Percentiles rank a stretch among this genome's conserved stretches.
Conservation (phyloP, 2,797 vertebrate genomes). For the Sebastes oblongus region DNA sequence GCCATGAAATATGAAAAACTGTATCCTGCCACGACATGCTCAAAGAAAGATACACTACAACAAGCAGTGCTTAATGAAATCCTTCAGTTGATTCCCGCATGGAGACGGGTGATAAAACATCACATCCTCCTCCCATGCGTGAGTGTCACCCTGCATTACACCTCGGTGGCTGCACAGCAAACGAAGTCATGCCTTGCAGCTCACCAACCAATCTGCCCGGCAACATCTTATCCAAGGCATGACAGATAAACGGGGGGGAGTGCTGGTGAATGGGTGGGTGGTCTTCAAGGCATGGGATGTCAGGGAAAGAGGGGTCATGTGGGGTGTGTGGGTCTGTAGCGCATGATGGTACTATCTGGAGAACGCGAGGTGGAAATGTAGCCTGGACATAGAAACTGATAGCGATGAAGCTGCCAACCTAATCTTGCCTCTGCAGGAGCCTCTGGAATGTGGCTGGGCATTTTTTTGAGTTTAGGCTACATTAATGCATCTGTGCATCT, state of each 20-base stretch:
- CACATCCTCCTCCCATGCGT: slow-evolving; percentile 32
- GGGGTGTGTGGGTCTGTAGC: background rate
- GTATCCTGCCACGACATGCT: background rate
- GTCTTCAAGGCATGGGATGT: slow-evolving; percentile 30
- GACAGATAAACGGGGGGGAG: slow-evolving; percentile 34
- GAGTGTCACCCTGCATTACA: slow-evolving; percentile 55
- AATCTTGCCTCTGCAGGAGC: background rate
- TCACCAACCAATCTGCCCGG: slow-evolving; percentile 63
- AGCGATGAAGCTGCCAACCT: background rate
- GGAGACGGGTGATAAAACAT: slow-evolving; percentile 32
- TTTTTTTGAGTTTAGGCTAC: background rate
- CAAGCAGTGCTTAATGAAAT: slow-evolving; percentile 20
- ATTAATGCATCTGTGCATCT: background rate
- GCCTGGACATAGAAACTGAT: background rate
- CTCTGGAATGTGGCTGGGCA: background rate
- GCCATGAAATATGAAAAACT: slow-evolving; percentile 9
- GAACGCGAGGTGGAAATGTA: background rate
- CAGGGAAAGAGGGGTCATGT: background rate
- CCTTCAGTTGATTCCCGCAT: background rate
- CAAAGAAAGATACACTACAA: background rate
- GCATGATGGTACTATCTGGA: background rate
- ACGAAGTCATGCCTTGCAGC: slow-evolving; percentile 42
- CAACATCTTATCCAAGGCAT: slow-evolving; percentile 63
- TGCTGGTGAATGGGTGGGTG: slow-evolving; percentile 12
- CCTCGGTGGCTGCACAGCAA: slow-evolving; percentile 39